A percentile compares a stretch with the other conserved stretches of the same genome.
These are phyloP conservation scores for Otocyon megalotis DNA, from an alignment of 2,113 vertebrate genomes.

Conservation along the genomic window DNA sequence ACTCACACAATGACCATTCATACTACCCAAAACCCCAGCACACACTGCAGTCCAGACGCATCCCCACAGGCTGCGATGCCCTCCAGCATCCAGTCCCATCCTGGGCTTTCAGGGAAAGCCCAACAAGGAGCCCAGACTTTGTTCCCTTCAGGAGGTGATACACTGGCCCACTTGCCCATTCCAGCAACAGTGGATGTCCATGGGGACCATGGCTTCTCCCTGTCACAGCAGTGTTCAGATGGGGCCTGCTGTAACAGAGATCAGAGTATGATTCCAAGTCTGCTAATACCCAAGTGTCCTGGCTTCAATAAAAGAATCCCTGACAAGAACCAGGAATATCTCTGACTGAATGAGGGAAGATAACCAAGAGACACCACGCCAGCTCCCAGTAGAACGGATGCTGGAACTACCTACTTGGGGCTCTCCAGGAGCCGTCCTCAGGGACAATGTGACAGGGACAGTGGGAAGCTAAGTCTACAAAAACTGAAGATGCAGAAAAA, in stretches of 20 bases:
- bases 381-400: background rate
- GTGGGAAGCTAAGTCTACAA: background rate
- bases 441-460: background rate
- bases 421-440: background rate
- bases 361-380: background rate
- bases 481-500: background rate
- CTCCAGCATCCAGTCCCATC: too few relatives aligned
- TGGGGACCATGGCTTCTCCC: too few relatives aligned
- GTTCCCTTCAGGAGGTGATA: background rate
- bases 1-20: background rate
- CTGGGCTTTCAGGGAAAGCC: background rate
- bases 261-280: background rate
- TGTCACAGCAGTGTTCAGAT: background rate
- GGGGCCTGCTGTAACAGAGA: background rate
- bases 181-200: background rate
- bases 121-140: background rate
- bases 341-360: background rate
- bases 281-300: background rate
- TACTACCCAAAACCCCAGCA: background rate
- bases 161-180: background rate
- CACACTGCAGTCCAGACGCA: background rate
- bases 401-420: background rate
- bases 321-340: background rate
- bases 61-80: background rate
- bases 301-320: background rate